Evolutionary conservation across 1,140 invertebrate species (phyloP).

Genomic region (Cotesia glomerata): DNA sequence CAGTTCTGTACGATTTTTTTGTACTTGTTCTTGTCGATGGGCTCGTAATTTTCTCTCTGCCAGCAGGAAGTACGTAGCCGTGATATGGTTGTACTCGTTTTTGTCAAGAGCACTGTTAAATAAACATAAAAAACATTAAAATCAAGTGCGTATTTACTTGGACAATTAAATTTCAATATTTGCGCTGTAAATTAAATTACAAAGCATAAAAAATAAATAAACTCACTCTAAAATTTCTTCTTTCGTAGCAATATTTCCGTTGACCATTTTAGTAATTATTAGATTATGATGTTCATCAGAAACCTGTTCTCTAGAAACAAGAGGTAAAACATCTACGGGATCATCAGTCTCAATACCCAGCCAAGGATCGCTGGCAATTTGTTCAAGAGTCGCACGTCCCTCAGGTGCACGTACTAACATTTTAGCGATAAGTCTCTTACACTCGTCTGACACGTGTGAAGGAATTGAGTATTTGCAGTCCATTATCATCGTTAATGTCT

Average conservation of each 20-base stretch:
- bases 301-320: constrained; percentile 83
- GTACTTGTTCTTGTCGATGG: constrained; percentile 70
- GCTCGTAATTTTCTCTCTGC: constrained; percentile 89
- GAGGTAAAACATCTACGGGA: constrained; percentile 71
- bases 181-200: not conserved
- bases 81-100: constrained; percentile 98
- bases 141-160: not conserved
- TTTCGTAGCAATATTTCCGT: constrained; percentile 91
- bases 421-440: constrained; percentile 83
- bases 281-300: constrained; percentile 91
- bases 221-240: constrained; percentile 90
- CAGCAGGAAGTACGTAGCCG: constrained; percentile 96
- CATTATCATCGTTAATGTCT: constrained; percentile 99
- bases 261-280: constrained; percentile 96
- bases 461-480: constrained; percentile 98
- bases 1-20: constrained; percentile 55
- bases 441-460: constrained; percentile 83
- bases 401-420: constrained; percentile 95
- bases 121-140: not conserved
- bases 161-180: too few species aligned
- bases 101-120: constrained; percentile 82
- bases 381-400: constrained; percentile 83
- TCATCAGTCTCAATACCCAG: constrained; percentile 66
- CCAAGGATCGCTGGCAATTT: constrained; percentile 93
- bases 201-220: not conserved